Evolutionary conservation across 2,888 invertebrate species (phyloP).

Genomic region (Drosophila pseudotalamancana): DNA sequence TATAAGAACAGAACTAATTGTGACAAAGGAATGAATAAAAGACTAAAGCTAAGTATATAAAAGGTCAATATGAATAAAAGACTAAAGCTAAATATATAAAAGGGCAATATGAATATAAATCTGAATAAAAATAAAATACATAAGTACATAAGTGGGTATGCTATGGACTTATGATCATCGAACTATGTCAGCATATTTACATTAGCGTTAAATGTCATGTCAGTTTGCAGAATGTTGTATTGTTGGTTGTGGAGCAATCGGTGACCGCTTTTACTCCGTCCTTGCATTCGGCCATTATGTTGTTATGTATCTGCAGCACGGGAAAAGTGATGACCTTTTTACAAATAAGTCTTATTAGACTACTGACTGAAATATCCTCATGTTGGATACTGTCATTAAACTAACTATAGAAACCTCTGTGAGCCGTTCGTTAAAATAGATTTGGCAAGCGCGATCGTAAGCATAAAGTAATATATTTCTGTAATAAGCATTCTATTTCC

Average conservation of each 20-base stretch:
- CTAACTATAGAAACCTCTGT: not conserved
- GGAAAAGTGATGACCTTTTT: not conserved
- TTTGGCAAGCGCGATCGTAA: not conserved
- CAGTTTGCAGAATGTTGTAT: not conserved
- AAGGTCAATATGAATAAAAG: too few species aligned
- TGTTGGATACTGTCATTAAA: not conserved
- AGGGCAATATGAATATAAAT: too few species aligned
- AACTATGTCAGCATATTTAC: too few species aligned
- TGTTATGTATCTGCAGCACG: constrained; percentile 3
- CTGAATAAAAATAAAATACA: too few species aligned
- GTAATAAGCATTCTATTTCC: not conserved
- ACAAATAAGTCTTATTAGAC: not conserved
- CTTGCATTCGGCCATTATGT: not conserved
- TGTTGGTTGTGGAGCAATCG: not conserved
- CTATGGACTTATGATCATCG: too few species aligned
- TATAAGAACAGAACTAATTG: too few species aligned
- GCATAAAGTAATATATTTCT: not conserved
- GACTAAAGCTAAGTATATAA: too few species aligned
- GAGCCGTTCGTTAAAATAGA: not conserved
- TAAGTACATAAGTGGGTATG: too few species aligned
- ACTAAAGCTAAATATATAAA: too few species aligned
- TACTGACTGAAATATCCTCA: not conserved
- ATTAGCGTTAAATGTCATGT: too few species aligned
- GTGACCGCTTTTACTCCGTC: not conserved
- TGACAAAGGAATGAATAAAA: too few species aligned